A percentile compares a stretch with the other conserved stretches of the same genome.
phyloP scores from a whole-genome alignment of 2,888 invertebrate genomes.

The Frankliniella fusca region DNA sequence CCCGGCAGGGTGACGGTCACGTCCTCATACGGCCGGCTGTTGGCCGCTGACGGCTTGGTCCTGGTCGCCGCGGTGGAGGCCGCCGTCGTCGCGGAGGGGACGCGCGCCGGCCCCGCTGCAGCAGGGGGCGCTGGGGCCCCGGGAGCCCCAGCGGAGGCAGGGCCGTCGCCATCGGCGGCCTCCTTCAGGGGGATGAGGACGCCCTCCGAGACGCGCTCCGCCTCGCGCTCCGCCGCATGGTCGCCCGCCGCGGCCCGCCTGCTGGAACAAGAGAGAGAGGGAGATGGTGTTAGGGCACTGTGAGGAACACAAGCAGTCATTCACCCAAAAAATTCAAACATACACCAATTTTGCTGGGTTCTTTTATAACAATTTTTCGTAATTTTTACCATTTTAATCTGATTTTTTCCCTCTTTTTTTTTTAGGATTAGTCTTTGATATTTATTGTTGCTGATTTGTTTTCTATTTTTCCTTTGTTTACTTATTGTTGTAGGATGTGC shows the following conservation, averaged over 20 bases:
- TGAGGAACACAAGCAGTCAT: no score
- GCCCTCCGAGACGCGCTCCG: not conserved
- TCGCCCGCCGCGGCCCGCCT: slow-evolving; percentile 9
- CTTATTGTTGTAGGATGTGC: no score
- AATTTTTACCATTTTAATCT: no score
- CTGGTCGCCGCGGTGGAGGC: not conserved
- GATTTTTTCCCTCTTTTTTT: no score
- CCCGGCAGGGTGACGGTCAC: not conserved
- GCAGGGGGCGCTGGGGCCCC: not conserved
- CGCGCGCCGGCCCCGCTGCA: not conserved
- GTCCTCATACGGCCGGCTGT: not conserved
- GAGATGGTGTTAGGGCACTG: no score
- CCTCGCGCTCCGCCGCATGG: not conserved
- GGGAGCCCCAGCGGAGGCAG: not conserved
- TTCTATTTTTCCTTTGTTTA: no score
- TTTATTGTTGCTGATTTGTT: no score
- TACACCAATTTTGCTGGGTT: no score
- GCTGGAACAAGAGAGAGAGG: not conserved
- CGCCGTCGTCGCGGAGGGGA: not conserved
- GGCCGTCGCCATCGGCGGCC: not conserved
- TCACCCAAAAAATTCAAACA: no score
- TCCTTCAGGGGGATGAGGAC: not conserved
- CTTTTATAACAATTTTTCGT: no score
- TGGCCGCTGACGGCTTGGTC: not conserved
- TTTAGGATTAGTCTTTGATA: no score